Evolutionary conservation across 1,140 invertebrate genomes (phyloP), one percentile per base, ranked within the genome.

Genomic region (Meteorus sp.): DNA sequence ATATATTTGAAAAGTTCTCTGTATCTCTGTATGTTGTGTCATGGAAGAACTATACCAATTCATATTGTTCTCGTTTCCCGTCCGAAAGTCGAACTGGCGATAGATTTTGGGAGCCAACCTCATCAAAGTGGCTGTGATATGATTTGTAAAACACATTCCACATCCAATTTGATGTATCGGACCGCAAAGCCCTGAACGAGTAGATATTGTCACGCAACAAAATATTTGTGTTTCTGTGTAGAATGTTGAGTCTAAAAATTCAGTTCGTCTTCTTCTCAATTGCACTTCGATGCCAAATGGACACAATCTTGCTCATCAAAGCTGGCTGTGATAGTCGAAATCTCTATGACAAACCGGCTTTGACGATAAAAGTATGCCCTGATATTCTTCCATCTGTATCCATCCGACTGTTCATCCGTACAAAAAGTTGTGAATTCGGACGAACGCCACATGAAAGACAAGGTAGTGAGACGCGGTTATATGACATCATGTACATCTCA

Each of bases 51-150:
- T 4, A 44, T 31, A 5, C 4, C 29, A 5, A n/a, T 35, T 35
- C 6, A 2, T 19, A 19, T 23, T 23, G 23, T 35, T 22, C 9
- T 47, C 17, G 15, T 22, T 27, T 56, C n/a, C 20, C 9, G 3
- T 19, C 13, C 13, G 25, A 45, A 35, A 4, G 27, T 22, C 37
- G 9, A 17, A 60, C 53, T 61, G 76, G 69, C 64, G 77, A 75
- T 71, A 60, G 62, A 64, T 77, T 79, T 67, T 76, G 68, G 70
- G 76, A 60, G 78, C 81, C 83, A 78, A 86, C 82, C 83, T 88
- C 86, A 89, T 87, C 86, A 89, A 89, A 87, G 85, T 89, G 88
- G 87, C 88, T 89, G 88, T 89, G 88, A 89, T 89, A 89, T 85
- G 86, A 82, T 61, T 74, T 60, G 63, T 73, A 81, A 85, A 39